Conservation (phyloP, 2,113 vertebrate species). For the Brachyhypopomus occidentalis region DNA sequence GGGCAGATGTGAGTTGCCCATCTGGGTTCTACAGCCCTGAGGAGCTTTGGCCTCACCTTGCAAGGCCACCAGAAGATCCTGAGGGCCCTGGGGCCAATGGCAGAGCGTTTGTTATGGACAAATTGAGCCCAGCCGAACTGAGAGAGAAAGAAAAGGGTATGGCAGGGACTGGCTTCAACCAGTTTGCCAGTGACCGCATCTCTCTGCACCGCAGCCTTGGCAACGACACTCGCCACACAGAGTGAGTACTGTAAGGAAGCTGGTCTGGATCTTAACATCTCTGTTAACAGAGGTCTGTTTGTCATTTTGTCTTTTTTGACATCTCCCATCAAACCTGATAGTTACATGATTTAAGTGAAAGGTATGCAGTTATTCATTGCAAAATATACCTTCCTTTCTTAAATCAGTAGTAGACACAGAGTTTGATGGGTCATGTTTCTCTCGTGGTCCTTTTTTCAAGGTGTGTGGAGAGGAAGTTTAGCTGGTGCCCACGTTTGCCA, state of each 20-base stretch:
- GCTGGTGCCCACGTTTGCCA: conserved; percentile 76
- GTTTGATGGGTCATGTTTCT: not conserved
- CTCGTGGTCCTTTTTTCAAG: conserved; percentile 55
- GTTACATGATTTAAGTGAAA: no score
- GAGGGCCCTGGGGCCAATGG: conserved; percentile 77
- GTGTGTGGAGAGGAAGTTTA: conserved; percentile 80
- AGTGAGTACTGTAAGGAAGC: conserved; percentile 70
- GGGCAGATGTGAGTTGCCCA: conserved; percentile 63
- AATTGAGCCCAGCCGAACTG: conserved; percentile 68
- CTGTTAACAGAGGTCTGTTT: no score
- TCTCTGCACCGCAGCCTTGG: conserved; percentile 83
- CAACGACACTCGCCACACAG: conserved; percentile 78
- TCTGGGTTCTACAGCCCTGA: conserved; percentile 75
- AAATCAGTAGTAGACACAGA: not conserved
- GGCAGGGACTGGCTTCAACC: conserved; percentile 82
- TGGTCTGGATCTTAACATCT: not conserved
- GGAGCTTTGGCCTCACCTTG: conserved; percentile 77
- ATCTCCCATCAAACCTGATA: no score
- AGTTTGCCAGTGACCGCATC: conserved; percentile 84
- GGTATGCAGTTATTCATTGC: no score
- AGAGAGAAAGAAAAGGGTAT: conserved; percentile 75
- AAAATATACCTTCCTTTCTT: no score
- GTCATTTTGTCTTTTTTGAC: no score
- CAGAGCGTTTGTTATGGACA: conserved; percentile 71
- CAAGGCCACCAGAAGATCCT: conserved; percentile 78